Evolutionary conservation across 2,888 invertebrate species (phyloP).

Genomic region (Rhodophaea formosa): DNA sequence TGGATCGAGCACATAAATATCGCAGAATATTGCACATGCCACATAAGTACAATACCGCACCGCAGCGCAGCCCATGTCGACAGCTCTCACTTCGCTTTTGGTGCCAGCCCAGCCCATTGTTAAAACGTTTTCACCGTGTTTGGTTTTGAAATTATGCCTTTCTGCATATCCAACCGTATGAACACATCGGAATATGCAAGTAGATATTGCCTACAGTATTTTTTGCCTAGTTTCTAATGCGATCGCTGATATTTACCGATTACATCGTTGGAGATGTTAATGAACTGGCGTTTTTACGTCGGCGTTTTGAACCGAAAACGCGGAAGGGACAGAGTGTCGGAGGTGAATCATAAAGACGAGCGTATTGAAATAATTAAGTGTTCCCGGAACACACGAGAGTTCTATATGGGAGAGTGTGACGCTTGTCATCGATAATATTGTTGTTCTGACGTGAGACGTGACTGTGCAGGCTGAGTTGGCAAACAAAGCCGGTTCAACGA

Average conservation of each 20-base stretch:
- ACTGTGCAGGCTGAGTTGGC: conserved; percentile 75
- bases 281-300: conserved; percentile 6
- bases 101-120: conserved; percentile 52
- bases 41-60: conserved; percentile 38
- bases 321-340: conserved; percentile 11
- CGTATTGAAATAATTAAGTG: conserved; percentile 16
- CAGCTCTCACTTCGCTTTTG: conserved; percentile 60
- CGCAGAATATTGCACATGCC: conserved; percentile 41
- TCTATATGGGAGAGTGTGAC: conserved; percentile 38
- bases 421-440: conserved; percentile 57
- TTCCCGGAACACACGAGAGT: conserved; percentile 27
- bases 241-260: neutral
- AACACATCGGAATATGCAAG: conserved; percentile 16
- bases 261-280: conserved; percentile 11
- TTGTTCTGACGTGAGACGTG: conserved; percentile 58
- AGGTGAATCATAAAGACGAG: conserved; percentile 17
- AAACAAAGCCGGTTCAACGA: conserved; percentile 79
- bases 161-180: conserved; percentile 18
- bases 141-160: conserved; percentile 33
- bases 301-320: conserved; percentile 9
- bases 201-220: neutral
- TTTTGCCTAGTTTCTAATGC: conserved; percentile 3
- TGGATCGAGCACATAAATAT: conserved; percentile 34
- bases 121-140: conserved; percentile 48
- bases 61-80: conserved; percentile 33